Base-by-base conservation (phyloP, 2,113 vertebrate species). In the Gallinago media region DNA sequence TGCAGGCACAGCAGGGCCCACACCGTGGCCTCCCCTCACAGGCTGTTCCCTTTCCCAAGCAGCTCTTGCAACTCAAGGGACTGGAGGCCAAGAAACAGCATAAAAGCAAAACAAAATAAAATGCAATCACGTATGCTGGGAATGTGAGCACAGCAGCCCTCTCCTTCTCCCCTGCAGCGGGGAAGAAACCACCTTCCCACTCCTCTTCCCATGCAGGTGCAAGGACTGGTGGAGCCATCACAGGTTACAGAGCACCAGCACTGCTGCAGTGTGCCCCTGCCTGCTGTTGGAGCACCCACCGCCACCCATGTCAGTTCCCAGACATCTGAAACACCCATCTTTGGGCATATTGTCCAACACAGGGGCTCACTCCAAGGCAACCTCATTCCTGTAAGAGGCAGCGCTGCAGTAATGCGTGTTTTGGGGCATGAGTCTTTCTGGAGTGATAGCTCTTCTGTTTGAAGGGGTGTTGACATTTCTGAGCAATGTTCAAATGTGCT, bases 241-340 rank as follows among this genome's bases (percentile, higher is more conserved):
- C 0, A 1, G 38, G 34, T 32, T 16, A 3, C 0, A 2, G 27
- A 78, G 58, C 67, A 76, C 26, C 62, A 76, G 32, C 0, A 6
- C 38, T 34, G 47, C 13, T 34, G 26, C 44, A 29, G 38, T 4
- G 47, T 38, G 25, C 5, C 62, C 6, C 26, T 29, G 47, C 20
- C 79, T 44, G 20, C 32, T 65, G 8, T 16, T 14, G 26, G 44
- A 55, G 75, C 59, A 29, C 34, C 26, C 15, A n/a, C 4, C 15
- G 13, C 2, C 5, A 14, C 32, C 12, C 32, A 18, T 9, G 4
- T 6, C 73, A 81, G 40, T 55, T 55, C 66, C 42, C 68, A 76
- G 36, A 18, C 11, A n/a, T 1, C 32, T 49, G 36, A 55, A 36
- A 38, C 34, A 27, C 46, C 38, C 13, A 6, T 11, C 16, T 38